Percentiles rank a stretch among this genome's conserved stretches.
These are phyloP conservation scores for Euthynnus affinis DNA, from an alignment of 2,797 vertebrate genomes.

Conservation along the genomic window DNA sequence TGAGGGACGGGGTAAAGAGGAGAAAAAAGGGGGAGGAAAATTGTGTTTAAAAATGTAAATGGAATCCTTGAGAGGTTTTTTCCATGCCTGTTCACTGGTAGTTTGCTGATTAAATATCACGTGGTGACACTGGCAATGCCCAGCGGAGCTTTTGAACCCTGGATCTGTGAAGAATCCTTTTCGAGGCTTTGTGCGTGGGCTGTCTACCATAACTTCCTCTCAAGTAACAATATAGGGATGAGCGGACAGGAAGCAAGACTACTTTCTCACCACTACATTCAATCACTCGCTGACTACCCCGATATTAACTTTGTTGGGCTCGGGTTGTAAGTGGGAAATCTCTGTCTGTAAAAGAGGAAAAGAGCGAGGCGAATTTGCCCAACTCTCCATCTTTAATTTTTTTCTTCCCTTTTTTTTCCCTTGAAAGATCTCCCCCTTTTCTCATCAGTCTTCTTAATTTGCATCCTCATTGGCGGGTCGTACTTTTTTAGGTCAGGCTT, in stretches of 20 bases:
- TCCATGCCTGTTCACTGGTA: conserved; percentile 57
- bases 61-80: conserved; percentile 57
- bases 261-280: conserved; percentile 50
- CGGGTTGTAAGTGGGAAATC: conserved; percentile 47
- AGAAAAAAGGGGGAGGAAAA: conserved; percentile 36
- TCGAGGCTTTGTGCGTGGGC: conserved; percentile 84
- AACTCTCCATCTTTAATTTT: conserved; percentile 64
- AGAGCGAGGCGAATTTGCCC: conserved; percentile 58
- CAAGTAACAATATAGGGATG: conserved; percentile 76
- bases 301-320: conserved; percentile 70
- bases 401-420: conserved; percentile 44
- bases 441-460: conserved; percentile 76
- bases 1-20: conserved; percentile 51
- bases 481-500: conserved; percentile 73
- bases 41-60: conserved; percentile 80
- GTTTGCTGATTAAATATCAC: conserved; percentile 80
- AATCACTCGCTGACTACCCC: conserved; percentile 52
- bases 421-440: conserved; percentile 72
- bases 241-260: conserved; percentile 70
- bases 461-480: conserved; percentile 75
- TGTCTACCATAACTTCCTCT: conserved; percentile 85
- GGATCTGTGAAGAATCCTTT: conserved; percentile 84
- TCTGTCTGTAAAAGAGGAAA: conserved; percentile 56
- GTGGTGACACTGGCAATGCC: conserved; percentile 78
- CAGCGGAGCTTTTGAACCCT: conserved; percentile 83